phyloP scores from a whole-genome alignment of 2,888 invertebrate genomes.

The Autographa pulchrina region DNA sequence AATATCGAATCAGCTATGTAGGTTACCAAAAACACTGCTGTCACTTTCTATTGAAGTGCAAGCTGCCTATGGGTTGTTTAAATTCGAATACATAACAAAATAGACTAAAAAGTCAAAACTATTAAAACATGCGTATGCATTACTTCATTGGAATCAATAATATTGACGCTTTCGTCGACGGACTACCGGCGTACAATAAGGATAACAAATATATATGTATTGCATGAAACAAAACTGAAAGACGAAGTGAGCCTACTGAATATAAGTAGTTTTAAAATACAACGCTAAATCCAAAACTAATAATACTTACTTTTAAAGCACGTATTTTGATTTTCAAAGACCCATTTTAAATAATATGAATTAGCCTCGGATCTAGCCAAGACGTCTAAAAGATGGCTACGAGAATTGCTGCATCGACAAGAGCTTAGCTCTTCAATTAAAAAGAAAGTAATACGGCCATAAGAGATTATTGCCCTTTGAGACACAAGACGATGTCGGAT shows the following conservation, averaged over 20 bases:
- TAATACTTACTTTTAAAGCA: not conserved
- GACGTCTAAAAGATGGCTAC: not conserved
- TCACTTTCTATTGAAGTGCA: slow-evolving; percentile 7
- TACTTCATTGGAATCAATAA: slow-evolving; percentile 21
- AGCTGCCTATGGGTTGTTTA: slow-evolving; percentile 7
- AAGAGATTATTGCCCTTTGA: slow-evolving; percentile 36
- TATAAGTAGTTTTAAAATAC: not conserved
- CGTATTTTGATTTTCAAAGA: not conserved
- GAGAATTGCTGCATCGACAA: not conserved
- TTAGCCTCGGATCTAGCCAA: not conserved
- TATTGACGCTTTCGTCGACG: slow-evolving; percentile 18
- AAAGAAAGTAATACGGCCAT: not conserved
- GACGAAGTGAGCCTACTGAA: not conserved
- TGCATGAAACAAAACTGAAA: slow-evolving; percentile 6
- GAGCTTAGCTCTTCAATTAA: not conserved
- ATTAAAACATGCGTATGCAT: slow-evolving; percentile 14
- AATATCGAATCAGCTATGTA: not conserved
- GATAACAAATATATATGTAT: slow-evolving; percentile 26
- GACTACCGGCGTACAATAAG: slow-evolving; percentile 13
- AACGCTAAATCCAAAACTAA: too few relatives aligned
- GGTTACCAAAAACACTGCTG: slow-evolving; percentile 5
- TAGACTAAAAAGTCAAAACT: slow-evolving; percentile 25
- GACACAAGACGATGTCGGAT: slow-evolving; percentile 12
- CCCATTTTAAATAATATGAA: not conserved
- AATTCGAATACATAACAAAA: slow-evolving; percentile 24